Base-by-base conservation (phyloP, 2,888 invertebrate genomes). In the Cephus sareptanus region DNA sequence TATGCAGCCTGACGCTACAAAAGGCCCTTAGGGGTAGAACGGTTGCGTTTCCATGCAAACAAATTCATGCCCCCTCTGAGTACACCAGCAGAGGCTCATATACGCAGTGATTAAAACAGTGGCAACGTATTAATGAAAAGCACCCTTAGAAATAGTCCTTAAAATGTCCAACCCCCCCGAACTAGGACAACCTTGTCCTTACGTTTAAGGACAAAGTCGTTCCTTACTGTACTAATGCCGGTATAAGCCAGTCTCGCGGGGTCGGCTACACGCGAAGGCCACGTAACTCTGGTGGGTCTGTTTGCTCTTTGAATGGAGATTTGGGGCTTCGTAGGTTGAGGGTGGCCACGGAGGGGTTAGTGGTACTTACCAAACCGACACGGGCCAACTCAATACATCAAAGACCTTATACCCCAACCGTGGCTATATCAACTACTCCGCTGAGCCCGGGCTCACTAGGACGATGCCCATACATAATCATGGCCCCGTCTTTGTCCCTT, bases 381-480 rank as follows among this genome's bases (percentile, higher is more conserved):
- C 85, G 86, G 87, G 84, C 87, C 88, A 89, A 89, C 89, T 91
- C 89, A 87, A 90, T 90, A 90, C 90, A 90, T 91, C 90, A 90
- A 91, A 91, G 90, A 89, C 87, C 89, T 87, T 87, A 86, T 86
- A 87, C 80, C 80, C 79, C 70, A 75, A n/a, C 73, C 33, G 68
- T 33, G 33, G 34, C 30, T 75, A n/a, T 85, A 85, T 83, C 84
- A 83, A 85, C 83, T 83, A 83, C 83, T 82, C 40, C 83, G 82
- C 81, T 78, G 79, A 78, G 80, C 84, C 81, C 82, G 77, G 80
- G 80, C 80, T 83, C 81, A 81, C 86, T 83, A 87, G 85, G 85
- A 81, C 88, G 86, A 88, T 89, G 88, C 87, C 90, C 89, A 91
- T 91, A 88, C 91, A 91, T 91, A 91, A 91, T 91, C 90, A 90